These are phyloP conservation scores for Drosophila testacea DNA, from an alignment of 2,888 invertebrate species.

Conservation along the genomic window DNA sequence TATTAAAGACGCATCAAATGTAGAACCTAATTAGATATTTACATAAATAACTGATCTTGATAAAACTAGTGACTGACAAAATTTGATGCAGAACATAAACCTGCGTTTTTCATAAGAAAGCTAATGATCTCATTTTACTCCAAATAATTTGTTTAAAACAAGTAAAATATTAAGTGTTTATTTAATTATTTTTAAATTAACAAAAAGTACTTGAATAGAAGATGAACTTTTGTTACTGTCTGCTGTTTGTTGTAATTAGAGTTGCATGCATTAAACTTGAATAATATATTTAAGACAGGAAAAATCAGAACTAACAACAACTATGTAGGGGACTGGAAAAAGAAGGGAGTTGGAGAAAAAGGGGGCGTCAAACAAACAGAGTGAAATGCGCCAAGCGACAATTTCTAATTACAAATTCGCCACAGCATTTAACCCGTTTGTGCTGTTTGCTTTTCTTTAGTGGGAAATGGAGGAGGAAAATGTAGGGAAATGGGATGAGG, in stretches of 20 bases:
- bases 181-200: neutral
- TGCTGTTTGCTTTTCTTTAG: constrained; percentile 59
- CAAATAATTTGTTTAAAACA: too few relatives aligned
- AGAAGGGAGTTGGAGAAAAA: neutral
- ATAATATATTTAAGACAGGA: constrained; percentile 54
- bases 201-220: neutral
- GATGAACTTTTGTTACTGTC: neutral
- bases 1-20: too few relatives aligned
- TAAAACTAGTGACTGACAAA: too few relatives aligned
- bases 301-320: constrained; percentile 44
- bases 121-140: too few relatives aligned
- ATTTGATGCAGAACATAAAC: too few relatives aligned
- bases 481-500: neutral
- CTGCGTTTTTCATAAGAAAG: too few relatives aligned
- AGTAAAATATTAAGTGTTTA: neutral
- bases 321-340: neutral
- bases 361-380: constrained; percentile 65
- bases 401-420: constrained; percentile 84
- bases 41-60: too few relatives aligned
- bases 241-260: constrained; percentile 39
- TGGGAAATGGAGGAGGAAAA: neutral
- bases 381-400: constrained; percentile 78
- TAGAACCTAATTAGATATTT: too few relatives aligned
- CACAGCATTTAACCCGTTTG: constrained; percentile 81
- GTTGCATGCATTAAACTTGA: constrained; percentile 31